These are phyloP conservation scores for Phyllotis vaccarum DNA, from an alignment of 2,797 vertebrate species.

Conservation along the genomic window DNA sequence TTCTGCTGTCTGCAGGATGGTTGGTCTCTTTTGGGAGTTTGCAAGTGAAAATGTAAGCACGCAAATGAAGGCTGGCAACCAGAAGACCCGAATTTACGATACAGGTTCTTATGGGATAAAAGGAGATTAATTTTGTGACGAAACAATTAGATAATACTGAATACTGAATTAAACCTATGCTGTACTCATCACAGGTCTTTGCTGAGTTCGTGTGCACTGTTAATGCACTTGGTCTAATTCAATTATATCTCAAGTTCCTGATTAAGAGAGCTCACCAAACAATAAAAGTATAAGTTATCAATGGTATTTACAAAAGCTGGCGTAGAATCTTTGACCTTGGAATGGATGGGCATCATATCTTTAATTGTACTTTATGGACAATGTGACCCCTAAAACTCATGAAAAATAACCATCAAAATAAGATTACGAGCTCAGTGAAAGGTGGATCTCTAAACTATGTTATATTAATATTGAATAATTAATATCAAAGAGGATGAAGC, in stretches of 20 bases:
- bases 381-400: conserved; percentile 68
- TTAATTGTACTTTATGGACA: conserved; percentile 73
- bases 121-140: conserved; percentile 71
- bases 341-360: conserved; percentile 80
- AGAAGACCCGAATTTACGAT: conserved; percentile 66
- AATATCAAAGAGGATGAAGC: conserved; percentile 34
- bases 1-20: conserved; percentile 68
- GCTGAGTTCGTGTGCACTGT: conserved; percentile 69
- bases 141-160: conserved; percentile 61
- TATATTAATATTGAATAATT: conserved; percentile 63
- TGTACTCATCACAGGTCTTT: conserved; percentile 73
- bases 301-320: conserved; percentile 75
- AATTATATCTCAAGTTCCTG: conserved; percentile 66
- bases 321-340: conserved; percentile 23
- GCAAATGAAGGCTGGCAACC: conserved; percentile 72
- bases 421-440: conserved; percentile 75
- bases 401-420: conserved; percentile 70
- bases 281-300: conserved; percentile 71
- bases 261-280: conserved; percentile 74
- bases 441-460: conserved; percentile 53
- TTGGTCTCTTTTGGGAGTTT: conserved; percentile 61
- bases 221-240: conserved; percentile 76
- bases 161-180: conserved; percentile 58
- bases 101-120: conserved; percentile 49
- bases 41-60: conserved; percentile 69